Evolutionary conservation across 2,797 vertebrate species (phyloP), one percentile per base, ranked within the genome.

Genomic region (Alca torda): DNA sequence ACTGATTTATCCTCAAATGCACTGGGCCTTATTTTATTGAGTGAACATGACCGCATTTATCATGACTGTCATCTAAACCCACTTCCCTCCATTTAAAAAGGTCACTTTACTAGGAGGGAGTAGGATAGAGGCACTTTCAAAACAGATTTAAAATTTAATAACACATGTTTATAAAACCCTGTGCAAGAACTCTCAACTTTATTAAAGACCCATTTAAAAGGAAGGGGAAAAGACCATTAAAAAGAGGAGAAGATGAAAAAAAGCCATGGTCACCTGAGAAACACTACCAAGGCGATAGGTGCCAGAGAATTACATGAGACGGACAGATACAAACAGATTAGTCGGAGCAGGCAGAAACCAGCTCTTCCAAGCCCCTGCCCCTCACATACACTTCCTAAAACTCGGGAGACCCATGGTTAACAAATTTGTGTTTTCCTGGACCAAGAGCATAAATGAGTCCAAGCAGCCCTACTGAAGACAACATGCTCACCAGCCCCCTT

Each of bases 31-130:
- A 98, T 98, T 98, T 98, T 98, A 98, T 98, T 98, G 98, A 98
- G 98, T 98, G 98, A 98, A 98, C 98, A 98, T 98, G 98, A 98
- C 98, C 98, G 98, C 98, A 99, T 99, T 99, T 99, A 99, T 99
- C 99, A 99, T 98, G 98, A 99, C 99, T 99, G 99, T 99, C 99
- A 99, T 99, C 99, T 98, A 98, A 98, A 99, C 99, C 99, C 99
- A 99, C 99, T 99, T 99, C 99, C 99, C 99, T 99, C 98, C 98
- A 98, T 98, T 98, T 98, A 98, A 98, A 98, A 98, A 98, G 98
- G 98, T 98, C 98, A 98, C 98, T 98, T 98, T 98, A 98, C 98
- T 98, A 98, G 94, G 90, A 98, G 95, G 97, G 97, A 98, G 98
- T 97, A 97, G 96, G 97, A 98, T 97, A 98, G 98, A 98, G 97